Evolutionary conservation across 1,140 invertebrate species (phyloP), one percentile per base, ranked within the genome.

Genomic region (Chionoecetes opilio): DNA sequence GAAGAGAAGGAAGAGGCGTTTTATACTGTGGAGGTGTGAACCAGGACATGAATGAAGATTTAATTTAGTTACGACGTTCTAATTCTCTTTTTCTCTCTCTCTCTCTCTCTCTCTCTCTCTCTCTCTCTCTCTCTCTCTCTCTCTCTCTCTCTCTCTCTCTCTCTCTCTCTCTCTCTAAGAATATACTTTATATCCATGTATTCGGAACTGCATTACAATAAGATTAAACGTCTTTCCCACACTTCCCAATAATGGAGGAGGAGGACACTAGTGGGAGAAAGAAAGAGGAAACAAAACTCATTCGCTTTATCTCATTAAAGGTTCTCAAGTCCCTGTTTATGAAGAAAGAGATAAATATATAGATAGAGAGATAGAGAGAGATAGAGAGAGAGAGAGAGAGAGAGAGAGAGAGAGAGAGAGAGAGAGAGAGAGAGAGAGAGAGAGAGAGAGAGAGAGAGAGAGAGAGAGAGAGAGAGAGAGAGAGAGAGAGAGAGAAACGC

Each of bases 111-210:
- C 63, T 75, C 63, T 75, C 63, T 75, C 63, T 75, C 63, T 75
- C 63, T 75, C 63, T 75, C 63, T 75, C 63, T 75, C 63, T 75
- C 63, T 75, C 63, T 75, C 63, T 75, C 63, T 75, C 63, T 75
- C 63, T 75, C 63, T 75, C 63, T 75, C 63, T 75, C 63, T 75
- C 63, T n/a, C 63, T 75, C 63, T n/a, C 63, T 17, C 21, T 46
- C 41, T 46, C 41, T 46, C 41, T 46, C 41, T 46, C 41, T 8
- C 41, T 46, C 14, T 5, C 5, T 8, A 46, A 14, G 41, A 46
- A 46, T 46, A 46, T 8, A 46, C 41, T 8, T 5, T 8, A 46
- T 8, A 14, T 8, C 5, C 63, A 75, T n/a, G 63, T 2, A 75
- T n/a, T 75, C 63, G 26, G n/a, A n/a, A 21, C 6, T 26, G 21